Base-by-base conservation (phyloP, 2,888 invertebrate species). In the Nymphalis urticae region DNA sequence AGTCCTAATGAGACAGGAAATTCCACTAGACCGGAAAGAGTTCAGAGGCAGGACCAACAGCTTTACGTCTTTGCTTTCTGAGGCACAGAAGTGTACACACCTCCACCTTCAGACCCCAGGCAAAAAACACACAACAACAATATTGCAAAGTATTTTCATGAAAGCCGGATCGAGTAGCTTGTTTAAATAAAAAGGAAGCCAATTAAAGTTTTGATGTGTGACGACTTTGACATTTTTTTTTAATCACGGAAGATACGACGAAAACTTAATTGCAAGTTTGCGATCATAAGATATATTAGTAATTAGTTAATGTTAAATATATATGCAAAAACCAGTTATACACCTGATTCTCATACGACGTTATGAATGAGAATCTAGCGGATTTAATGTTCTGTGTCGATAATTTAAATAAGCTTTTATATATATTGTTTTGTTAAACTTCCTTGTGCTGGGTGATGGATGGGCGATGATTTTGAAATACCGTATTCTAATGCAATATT, bases 331-430 rank as follows among this genome's bases (percentile, higher is more conserved):
- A 56, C 54, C 24, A 32, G 54, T 56, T 56, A 17, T 24, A 56
- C 54, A 56, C 54, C 58, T 58, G 58, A 58, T 42, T 32, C 13
- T n/a, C n/a, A 56, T 58, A 64, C 68, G 64, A 64, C 61, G 61
- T 64, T 54, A 48, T 61, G 59, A 64, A 63, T 68, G 67, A 64
- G 59, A 60, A 60, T 54, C 53, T 68, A 64, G 42, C 60, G 42
- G 61, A 32, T 62, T 36, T 42, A 48, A 21, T 16, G 51, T 42
- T 42, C 42, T 54, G 47, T 36, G 53, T 68, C 63, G 64, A 60
- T 63, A 60, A 48, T 32, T 56, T 56, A 24, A 56, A 56, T 56
- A 32, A 56, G n/a, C 17, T 16, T 32, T 24, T 56, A 27, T 56
- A 13, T 9, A n/a, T 56, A 24, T 56, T 17, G 32, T 32, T n/a